Percentiles rank a stretch among this genome's conserved stretches.
Evolutionary conservation across 2,113 vertebrate genomes (phyloP).

Genomic region (Amblyornis subalaris): DNA sequence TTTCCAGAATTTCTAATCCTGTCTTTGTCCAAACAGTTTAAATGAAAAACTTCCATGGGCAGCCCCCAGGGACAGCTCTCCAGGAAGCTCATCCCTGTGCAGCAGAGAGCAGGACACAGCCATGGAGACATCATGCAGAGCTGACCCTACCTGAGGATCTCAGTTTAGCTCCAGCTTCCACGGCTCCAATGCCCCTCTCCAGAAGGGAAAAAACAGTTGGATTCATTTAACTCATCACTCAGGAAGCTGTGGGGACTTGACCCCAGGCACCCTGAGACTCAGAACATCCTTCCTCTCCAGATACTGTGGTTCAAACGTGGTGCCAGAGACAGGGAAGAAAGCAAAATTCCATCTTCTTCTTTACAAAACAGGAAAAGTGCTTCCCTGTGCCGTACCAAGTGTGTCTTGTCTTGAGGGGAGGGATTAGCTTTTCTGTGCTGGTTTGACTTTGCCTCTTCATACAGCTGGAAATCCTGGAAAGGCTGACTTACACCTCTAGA

Average conservation of each 20-base stretch:
- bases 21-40: background rate
- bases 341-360: background rate
- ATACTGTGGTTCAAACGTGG: background rate
- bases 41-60: accelerated
- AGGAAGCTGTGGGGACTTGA: constrained; percentile 3
- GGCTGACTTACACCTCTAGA: background rate
- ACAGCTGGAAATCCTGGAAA: background rate
- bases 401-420: background rate
- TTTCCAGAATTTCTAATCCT: background rate
- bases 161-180: background rate
- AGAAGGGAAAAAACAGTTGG: background rate
- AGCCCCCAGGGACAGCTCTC: background rate
- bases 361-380: constrained; percentile 1
- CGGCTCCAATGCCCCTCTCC: background rate
- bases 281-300: constrained; percentile 36
- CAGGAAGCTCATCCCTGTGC: background rate
- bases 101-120: background rate
- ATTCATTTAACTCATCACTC: background rate
- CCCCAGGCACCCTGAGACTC: background rate
- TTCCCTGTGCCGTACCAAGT: background rate
- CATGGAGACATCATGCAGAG: background rate
- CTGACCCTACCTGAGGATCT: background rate
- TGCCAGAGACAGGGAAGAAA: background rate
- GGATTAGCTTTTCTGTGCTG: background rate
- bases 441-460: background rate